Evolutionary conservation across 2,113 vertebrate genomes (phyloP).

Genomic region (Leiothrix lutea): DNA sequence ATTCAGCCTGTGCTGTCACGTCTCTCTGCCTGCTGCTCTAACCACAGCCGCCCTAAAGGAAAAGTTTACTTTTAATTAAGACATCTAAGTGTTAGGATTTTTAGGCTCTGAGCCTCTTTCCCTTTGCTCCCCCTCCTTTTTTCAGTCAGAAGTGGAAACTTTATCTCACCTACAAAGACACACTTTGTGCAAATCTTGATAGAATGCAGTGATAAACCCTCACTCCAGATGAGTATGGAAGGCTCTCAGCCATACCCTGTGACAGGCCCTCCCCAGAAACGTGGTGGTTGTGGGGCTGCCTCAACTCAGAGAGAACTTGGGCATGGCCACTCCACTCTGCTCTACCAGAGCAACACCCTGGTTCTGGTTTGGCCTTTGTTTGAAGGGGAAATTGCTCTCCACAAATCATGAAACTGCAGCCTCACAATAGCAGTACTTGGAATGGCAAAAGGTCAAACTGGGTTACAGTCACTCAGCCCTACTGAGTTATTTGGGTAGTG

Average conservation of each 20-base stretch:
- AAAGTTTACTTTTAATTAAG: conserved; percentile 49
- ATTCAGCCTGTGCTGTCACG: not conserved
- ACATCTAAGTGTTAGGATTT: not conserved
- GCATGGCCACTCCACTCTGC: not conserved
- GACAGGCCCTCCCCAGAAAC: not conserved
- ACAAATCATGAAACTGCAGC: not conserved
- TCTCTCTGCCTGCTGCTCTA: conserved; percentile 13
- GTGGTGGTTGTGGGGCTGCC: fast-evolving
- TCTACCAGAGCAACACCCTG: not conserved
- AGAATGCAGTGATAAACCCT: not conserved
- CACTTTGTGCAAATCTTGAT: not conserved
- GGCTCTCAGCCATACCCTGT: not conserved
- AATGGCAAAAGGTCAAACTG: not conserved
- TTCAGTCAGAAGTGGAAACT: not conserved
- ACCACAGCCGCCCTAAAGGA: conserved; percentile 16
- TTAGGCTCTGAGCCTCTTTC: not conserved
- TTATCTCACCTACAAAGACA: not conserved
- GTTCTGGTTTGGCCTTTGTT: not conserved
- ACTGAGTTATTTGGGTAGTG: not conserved
- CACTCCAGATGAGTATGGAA: not conserved
- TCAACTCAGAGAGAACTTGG: fast-evolving
- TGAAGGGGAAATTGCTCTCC: not conserved
- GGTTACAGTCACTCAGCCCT: not conserved
- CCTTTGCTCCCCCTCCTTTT: not conserved
- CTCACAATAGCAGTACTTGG: not conserved